These are phyloP conservation scores for Colaptes auratus DNA, from an alignment of 2,113 vertebrate genomes.

Conservation along the genomic window DNA sequence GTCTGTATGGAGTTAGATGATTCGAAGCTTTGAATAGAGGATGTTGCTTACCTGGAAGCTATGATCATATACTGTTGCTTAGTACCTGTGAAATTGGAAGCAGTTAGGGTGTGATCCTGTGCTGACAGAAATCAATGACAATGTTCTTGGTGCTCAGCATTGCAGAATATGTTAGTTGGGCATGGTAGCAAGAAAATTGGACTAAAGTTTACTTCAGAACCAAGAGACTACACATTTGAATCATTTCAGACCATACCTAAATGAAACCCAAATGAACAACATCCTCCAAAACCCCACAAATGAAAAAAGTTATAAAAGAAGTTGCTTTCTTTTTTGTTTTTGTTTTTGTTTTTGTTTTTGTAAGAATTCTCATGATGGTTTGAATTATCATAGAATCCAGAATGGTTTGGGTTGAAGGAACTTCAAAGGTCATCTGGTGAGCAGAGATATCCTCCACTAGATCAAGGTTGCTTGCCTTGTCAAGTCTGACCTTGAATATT, in stretches of 20 bases:
- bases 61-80: not conserved
- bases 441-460: too few relatives aligned
- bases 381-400: not conserved
- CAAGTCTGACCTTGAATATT: too few relatives aligned
- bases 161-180: not conserved
- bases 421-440: too few relatives aligned
- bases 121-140: conserved; percentile 62
- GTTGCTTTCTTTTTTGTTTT: fast-evolving
- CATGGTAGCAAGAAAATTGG: not conserved
- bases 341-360: too few relatives aligned
- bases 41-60: not conserved
- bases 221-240: not conserved
- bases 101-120: conserved; percentile 50
- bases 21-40: conserved; percentile 2
- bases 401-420: too few relatives aligned
- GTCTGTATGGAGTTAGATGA: not conserved
- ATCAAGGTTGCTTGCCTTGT: too few relatives aligned
- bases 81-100: conserved; percentile 54
- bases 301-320: not conserved
- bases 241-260: not conserved
- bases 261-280: not conserved
- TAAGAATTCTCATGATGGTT: not conserved
- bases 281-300: fast-evolving
- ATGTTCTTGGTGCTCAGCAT: conserved; percentile 29
- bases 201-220: not conserved